Base-by-base conservation (phyloP, 2,888 invertebrate species). In the Drosophila austrosaltans region DNA sequence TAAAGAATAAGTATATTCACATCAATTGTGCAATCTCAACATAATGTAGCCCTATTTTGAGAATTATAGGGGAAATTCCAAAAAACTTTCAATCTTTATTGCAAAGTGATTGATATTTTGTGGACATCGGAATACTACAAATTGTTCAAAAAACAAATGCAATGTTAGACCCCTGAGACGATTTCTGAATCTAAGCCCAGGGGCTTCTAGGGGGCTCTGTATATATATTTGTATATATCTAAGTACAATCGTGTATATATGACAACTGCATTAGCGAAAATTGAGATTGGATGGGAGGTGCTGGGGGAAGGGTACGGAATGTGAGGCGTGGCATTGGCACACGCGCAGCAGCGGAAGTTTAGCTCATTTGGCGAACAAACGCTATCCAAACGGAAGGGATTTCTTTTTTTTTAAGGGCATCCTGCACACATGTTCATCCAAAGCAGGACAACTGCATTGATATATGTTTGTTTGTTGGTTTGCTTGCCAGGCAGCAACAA, bases 341-440 rank as follows among this genome's bases (percentile, higher is more conserved):
- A 84, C 89, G 87, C 87, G 89, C 75, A 84, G 77, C 79, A 88
- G 5, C 84, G 84, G 89, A 84, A 83, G 84, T 88, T 69, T 79
- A 88, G 87, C 89, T 89, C 87, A 88, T 84, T 84, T 84, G 81
- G 81, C 80, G 72, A 75, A 81, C 76, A 53, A 54, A 54, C 36
- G 48, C 42, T 36, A 70, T 72, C 73, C 25, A 70, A 79, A 67
- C 87, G 89, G 89, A 88, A 81, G 79, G 79, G 87, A 88, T 84
- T 86, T 87, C 83, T 82, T 83, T 88, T 16, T 16, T 16, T 84
- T 88, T 84, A 81, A 88, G 81, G 75, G 84, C 89, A 88, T 84
- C 89, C 84, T 87, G 84, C 70, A 75, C 89, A 83, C 83, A 88
- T 83, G 83, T 65, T 65, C 63, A 63, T 36, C 48, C 53, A 48